These are phyloP conservation scores for Struthidea cinerea DNA, from an alignment of 2,113 vertebrate species.

Conservation along the genomic window DNA sequence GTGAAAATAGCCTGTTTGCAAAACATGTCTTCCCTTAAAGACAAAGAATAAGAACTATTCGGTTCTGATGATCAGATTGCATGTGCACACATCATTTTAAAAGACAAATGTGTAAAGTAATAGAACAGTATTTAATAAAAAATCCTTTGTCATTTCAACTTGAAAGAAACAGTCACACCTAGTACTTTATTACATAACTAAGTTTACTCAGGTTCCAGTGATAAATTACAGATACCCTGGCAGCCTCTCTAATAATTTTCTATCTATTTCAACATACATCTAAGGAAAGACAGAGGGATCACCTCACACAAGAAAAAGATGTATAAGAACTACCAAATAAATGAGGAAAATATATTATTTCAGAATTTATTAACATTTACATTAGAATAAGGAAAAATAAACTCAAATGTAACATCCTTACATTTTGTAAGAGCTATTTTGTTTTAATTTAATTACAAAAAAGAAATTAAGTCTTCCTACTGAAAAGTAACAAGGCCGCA, in stretches of 20 bases:
- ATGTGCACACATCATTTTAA: neutral
- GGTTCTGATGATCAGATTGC: neutral
- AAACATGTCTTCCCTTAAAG: neutral
- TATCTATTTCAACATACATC: neutral
- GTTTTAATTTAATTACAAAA: neutral
- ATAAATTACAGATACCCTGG: neutral
- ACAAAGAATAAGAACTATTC: neutral
- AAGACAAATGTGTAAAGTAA: neutral
- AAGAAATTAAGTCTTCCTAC: neutral
- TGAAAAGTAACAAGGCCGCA: neutral
- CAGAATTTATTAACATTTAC: neutral
- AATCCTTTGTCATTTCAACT: neutral
- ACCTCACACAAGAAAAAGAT: neutral
- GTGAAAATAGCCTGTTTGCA: neutral
- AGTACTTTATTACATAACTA: neutral
- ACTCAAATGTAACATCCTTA: neutral
- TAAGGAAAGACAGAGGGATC: neutral
- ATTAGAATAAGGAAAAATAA: neutral
- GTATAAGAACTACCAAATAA: neutral
- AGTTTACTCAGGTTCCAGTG: neutral
- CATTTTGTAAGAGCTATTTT: neutral
- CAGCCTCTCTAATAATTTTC: neutral
- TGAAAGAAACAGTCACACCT: neutral
- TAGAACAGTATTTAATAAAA: neutral
- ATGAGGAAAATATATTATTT: neutral